These are phyloP conservation scores for Anolis carolinensis DNA, from an alignment of 2,113 vertebrate species.

Conservation along the genomic window DNA sequence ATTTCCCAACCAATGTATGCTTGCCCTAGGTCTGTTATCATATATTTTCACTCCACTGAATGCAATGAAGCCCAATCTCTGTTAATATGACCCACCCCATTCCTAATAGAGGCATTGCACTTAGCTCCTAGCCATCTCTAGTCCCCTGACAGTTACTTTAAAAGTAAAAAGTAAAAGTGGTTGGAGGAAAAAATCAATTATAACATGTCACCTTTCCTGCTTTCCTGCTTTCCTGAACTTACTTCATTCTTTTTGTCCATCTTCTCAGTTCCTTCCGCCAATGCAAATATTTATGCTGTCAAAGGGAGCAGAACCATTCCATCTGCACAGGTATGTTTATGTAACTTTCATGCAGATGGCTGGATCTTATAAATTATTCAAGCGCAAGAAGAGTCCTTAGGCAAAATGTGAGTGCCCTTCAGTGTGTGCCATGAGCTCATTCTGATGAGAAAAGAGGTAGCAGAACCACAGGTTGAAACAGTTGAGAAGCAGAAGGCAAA, in stretches of 20 bases:
- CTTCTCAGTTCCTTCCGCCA: background rate
- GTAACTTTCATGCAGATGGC: slow-evolving; percentile 3
- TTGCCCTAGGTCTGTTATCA: no score
- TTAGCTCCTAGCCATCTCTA: background rate
- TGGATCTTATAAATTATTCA: background rate
- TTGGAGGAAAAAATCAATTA: background rate
- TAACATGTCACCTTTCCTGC: background rate
- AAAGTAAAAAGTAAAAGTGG: background rate
- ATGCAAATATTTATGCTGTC: slow-evolving; percentile 18
- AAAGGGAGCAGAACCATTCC: slow-evolving; percentile 13
- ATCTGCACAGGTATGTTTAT: slow-evolving; percentile 35
- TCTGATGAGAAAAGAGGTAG: background rate
- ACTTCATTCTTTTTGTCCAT: background rate
- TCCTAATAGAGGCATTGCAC: background rate
- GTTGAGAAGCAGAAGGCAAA: no score
- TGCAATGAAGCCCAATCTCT: background rate
- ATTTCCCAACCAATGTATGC: no score
- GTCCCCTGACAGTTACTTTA: background rate
- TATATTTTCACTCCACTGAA: background rate
- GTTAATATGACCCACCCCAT: background rate
- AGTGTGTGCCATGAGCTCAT: background rate
- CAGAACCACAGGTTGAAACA: background rate
- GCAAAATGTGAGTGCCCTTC: background rate
- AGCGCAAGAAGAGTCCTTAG: background rate
- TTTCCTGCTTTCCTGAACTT: background rate